phyloP scores from a whole-genome alignment of 2,113 vertebrate genomes.

The Pampusana beccarii region DNA sequence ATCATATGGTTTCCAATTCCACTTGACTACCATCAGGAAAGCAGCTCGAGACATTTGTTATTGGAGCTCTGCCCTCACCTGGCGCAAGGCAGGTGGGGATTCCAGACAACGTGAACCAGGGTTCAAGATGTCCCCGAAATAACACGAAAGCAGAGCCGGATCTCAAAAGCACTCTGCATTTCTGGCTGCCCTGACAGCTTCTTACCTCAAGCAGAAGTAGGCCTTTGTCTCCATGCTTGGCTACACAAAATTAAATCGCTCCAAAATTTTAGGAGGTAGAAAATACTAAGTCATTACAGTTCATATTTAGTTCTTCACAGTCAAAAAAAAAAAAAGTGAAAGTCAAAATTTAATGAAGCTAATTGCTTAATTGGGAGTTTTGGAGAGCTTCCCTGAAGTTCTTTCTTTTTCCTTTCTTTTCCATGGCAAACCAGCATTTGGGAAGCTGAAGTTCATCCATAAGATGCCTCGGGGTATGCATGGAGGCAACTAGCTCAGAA shows the following conservation, averaged over 20 bases:
- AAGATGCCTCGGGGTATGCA: neutral
- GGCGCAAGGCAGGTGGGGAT: neutral
- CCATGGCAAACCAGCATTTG: neutral
- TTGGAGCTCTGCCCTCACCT: neutral
- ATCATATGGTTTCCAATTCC: neutral
- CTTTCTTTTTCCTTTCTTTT: neutral
- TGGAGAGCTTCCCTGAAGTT: neutral
- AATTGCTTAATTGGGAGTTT: neutral
- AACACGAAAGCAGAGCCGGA: neutral
- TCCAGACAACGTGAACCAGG: neutral
- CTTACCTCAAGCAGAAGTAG: neutral
- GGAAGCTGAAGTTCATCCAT: neutral
- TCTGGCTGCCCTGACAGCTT: neutral
- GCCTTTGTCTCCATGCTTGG: neutral
- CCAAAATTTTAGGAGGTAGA: neutral
- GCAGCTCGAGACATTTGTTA: neutral
- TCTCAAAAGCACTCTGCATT: neutral
- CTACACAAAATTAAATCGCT: neutral
- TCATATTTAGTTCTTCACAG: neutral
- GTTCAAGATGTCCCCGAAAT: neutral
- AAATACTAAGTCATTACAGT: neutral
- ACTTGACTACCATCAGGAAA: neutral
- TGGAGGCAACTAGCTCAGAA: neutral
- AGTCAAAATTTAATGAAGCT: neutral
- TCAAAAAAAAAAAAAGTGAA: accelerated